Evolutionary conservation across 2,888 invertebrate genomes (phyloP), one percentile per base, ranked within the genome.

Genomic region (Drosophila sordidapex): DNA sequence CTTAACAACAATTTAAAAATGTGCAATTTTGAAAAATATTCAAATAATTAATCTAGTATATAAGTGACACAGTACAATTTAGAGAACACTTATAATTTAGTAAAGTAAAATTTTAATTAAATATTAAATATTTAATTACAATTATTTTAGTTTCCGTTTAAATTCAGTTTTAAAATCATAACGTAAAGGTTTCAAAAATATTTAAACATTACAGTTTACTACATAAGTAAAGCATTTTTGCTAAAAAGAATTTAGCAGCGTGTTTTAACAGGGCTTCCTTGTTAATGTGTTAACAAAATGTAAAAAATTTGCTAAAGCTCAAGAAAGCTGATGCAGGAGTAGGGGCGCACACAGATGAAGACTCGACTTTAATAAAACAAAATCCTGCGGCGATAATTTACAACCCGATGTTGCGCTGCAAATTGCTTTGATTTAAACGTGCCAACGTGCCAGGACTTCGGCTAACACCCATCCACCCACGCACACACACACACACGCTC

Each of bases 391-490:
- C 89, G 85, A 89, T 89, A 89, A 89, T 89, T 89, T 89, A 89
- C 88, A 85, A 74, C 83, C 82, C 88, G 84, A 87, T 84, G 85
- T 79, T 80, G 79, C 80, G 79, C 83, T 78, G 85, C 89, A 89
- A 89, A 89, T 89, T 89, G 89, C 89, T 89, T 89, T 88, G 88
- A 89, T 87, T 89, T 89, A 89, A 87, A 81, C 87, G 77, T 82
- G 83, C 87, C 83, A 86, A 85, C 85, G 85, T 86, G 85, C 87
- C 81, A 74, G 70, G 79, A 77, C 76, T 73, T 53, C 46, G 46
- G 25, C 25, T 46, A 46, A 21, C 21, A 25, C 15, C 59, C 48
- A 33, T 53, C 64, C 53, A 27, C 33, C 40, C 53, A 49, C 36
- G 33, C 54, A 62, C 18, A 35, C 51, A 64, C 13, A 52, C 52